phyloP scores from a whole-genome alignment of 1,140 invertebrate genomes.

The Bombus confusus region DNA sequence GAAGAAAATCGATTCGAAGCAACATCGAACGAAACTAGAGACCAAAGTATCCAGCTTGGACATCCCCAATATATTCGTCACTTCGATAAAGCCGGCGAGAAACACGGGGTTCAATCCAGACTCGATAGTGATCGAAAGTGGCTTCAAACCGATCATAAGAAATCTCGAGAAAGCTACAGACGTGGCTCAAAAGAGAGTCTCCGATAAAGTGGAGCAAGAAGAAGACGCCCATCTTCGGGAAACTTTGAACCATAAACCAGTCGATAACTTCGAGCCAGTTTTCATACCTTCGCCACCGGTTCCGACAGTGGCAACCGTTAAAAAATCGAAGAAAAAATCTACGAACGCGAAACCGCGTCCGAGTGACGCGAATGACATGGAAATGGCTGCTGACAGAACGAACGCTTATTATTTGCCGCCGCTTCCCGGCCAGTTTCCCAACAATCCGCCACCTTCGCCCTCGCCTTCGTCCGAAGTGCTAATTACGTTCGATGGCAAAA shows the following conservation, averaged over 20 bases:
- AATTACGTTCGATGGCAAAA: conserved; percentile 89
- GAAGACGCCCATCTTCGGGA: conserved; percentile 59
- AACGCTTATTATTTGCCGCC: conserved; percentile 88
- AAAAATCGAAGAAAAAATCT: conserved; percentile 80
- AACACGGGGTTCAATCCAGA: conserved; percentile 91
- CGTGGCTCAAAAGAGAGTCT: conserved; percentile 81
- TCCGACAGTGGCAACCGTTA: conserved; percentile 83
- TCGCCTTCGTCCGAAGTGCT: conserved; percentile 82
- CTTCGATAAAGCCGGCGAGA: conserved; percentile 77
- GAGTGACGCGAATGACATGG: conserved; percentile 80
- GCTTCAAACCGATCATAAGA: conserved; percentile 91
- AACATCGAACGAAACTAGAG: conserved; percentile 60
- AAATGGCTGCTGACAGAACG: conserved; percentile 87
- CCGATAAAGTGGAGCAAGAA: conserved; percentile 60
- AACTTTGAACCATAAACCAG: conserved; percentile 77
- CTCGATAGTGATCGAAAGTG: conserved; percentile 90
- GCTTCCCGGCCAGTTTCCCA: conserved; percentile 31
- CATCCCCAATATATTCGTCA: background rate
- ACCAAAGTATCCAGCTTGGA: conserved; percentile 62
- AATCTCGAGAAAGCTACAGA: conserved; percentile 77
- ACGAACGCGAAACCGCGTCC: conserved; percentile 51
- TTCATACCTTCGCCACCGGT: conserved; percentile 88
- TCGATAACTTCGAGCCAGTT: conserved; percentile 87
- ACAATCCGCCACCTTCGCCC: conserved; percentile 61
- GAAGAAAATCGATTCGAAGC: conserved; percentile 66